A percentile compares a stretch with the other conserved stretches of the same genome.
Evolutionary conservation across 1,140 invertebrate species (phyloP).

Genomic region (Limonius californicus): DNA sequence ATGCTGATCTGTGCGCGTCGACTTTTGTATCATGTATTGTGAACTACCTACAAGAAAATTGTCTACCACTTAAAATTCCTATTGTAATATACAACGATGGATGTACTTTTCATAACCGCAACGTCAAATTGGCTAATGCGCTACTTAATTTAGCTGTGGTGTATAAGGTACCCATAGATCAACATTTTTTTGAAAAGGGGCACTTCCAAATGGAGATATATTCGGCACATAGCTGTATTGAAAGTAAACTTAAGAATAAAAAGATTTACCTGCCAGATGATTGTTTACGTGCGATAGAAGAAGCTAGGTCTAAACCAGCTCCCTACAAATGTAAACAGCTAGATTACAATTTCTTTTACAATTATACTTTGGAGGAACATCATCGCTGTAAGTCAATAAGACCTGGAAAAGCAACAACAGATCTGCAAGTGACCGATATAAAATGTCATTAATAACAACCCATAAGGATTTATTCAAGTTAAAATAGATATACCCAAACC

Average conservation of each 20-base stretch:
- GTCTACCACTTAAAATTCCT: too few relatives aligned
- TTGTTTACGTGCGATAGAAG: slow-evolving; percentile 27
- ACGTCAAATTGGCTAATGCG: not conserved
- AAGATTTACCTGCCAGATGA: slow-evolving; percentile 32
- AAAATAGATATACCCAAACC: too few relatives aligned
- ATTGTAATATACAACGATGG: too few relatives aligned
- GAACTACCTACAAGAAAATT: too few relatives aligned
- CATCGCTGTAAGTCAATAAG: not conserved
- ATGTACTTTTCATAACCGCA: slow-evolving; percentile 24
- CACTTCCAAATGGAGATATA: slow-evolving; percentile 44
- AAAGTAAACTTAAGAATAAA: slow-evolving; percentile 29
- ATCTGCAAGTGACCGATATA: too few relatives aligned
- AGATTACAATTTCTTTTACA: not conserved
- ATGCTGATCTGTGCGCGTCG: too few relatives aligned
- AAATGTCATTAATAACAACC: too few relatives aligned
- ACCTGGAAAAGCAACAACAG: too few relatives aligned
- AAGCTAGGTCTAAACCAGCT: slow-evolving; percentile 18
- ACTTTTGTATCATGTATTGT: too few relatives aligned
- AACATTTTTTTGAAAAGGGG: slow-evolving; percentile 34
- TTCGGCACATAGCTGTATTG: slow-evolving; percentile 37
- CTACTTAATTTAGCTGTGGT: slow-evolving; percentile 15
- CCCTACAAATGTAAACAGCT: not conserved
- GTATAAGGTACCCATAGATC: slow-evolving; percentile 21
- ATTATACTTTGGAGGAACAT: not conserved
- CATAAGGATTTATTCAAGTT: too few relatives aligned